A percentile compares a stretch with the other conserved stretches of the same genome.
Conservation (phyloP, 64 coral and sea anemone species). For the Orbicella faveolata region DNA sequence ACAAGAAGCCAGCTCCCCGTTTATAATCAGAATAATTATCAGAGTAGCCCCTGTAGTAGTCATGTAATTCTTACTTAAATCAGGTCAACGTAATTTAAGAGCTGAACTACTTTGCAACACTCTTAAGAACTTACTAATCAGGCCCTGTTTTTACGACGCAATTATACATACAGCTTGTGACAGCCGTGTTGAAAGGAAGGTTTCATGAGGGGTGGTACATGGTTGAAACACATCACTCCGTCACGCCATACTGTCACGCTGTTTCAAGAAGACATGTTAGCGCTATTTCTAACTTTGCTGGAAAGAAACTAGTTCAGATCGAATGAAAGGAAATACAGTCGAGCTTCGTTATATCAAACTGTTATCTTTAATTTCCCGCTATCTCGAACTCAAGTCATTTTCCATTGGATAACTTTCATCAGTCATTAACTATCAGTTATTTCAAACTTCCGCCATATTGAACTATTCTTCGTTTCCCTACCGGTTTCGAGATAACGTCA, state of each 20-base stretch:
- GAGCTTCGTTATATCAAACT: no score
- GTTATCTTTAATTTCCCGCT: no score
- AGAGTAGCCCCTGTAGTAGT: no score
- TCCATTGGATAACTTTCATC: no score
- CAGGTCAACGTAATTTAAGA: neutral
- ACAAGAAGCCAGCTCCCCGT: slow-evolving; percentile 22
- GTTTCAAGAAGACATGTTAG: no score
- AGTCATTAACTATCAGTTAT: no score
- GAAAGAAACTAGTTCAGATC: neutral
- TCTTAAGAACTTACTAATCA: neutral
- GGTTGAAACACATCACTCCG: neutral
- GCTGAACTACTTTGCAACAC: neutral
- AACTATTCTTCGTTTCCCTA: no score
- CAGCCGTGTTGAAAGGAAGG: neutral
- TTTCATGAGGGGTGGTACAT: neutral
- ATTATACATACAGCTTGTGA: neutral
- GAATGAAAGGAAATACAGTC: neutral
- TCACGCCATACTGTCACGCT: neutral
- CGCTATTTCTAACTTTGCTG: no score
- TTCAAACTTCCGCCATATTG: no score
- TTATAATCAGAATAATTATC: slow-evolving; percentile 2
- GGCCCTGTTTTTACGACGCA: neutral
- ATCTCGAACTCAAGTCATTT: no score
- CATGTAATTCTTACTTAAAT: neutral
- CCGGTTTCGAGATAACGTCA: no score